Evolutionary conservation across 2,888 invertebrate genomes (phyloP).

Genomic region (Protophormia terraenovae): DNA sequence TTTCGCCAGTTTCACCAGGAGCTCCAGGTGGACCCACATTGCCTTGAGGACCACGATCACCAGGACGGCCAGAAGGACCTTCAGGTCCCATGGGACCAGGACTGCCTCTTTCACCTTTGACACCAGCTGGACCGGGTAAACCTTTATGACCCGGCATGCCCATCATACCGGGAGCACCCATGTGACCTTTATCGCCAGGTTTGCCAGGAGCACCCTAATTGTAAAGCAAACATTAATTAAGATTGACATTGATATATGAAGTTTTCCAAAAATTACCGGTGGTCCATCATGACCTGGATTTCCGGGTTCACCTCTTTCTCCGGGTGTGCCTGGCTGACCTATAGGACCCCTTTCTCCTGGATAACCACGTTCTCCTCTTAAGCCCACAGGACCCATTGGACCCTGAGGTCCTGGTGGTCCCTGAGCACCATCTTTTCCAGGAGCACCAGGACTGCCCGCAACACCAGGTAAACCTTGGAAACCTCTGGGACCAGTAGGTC

Average conservation of each 20-base stretch:
- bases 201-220: slow-evolving; percentile 83
- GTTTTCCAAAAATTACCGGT: slow-evolving; percentile 84
- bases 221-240: neutral
- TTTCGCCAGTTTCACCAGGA: slow-evolving; percentile 90
- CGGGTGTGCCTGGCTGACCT: slow-evolving; percentile 83
- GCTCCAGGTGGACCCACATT: slow-evolving; percentile 88
- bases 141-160: slow-evolving; percentile 89
- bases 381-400: slow-evolving; percentile 84
- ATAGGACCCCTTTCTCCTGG: slow-evolving; percentile 88
- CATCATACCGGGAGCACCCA: slow-evolving; percentile 90
- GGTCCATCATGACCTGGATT: slow-evolving; percentile 83
- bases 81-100: slow-evolving; percentile 88
- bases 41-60: slow-evolving; percentile 91
- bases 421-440: slow-evolving; percentile 91
- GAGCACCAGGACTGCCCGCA: slow-evolving; percentile 87
- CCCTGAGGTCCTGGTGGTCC: slow-evolving; percentile 87
- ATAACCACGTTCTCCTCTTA: slow-evolving; percentile 85
- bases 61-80: slow-evolving; percentile 86
- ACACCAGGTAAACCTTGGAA: slow-evolving; percentile 89
- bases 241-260: neutral
- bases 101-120: slow-evolving; percentile 85
- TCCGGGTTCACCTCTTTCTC: slow-evolving; percentile 83
- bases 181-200: slow-evolving; percentile 89
- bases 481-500: slow-evolving; percentile 87
- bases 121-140: slow-evolving; percentile 84